phyloP scores from a whole-genome alignment of 2,888 invertebrate species.

The Drosophila anceps region DNA sequence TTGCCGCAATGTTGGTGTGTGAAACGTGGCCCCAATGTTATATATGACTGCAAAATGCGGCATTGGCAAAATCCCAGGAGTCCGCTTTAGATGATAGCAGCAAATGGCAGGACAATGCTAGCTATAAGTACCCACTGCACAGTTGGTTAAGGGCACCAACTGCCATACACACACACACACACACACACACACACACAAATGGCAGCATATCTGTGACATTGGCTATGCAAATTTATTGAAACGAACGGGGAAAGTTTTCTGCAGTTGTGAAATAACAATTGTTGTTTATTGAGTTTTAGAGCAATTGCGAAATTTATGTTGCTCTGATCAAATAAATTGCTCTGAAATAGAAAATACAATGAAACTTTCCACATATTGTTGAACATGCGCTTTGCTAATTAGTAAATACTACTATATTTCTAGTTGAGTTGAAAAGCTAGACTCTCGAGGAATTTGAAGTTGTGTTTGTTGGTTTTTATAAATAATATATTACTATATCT shows the following conservation, averaged over 20 bases:
- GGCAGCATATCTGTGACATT: too few relatives aligned
- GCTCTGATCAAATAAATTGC: not conserved
- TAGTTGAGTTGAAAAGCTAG: too few relatives aligned
- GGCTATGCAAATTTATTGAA: constrained; percentile 58
- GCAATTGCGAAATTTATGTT: constrained; percentile 6
- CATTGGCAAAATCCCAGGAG: constrained; percentile 77
- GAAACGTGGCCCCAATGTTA: constrained; percentile 38
- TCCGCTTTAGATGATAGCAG: constrained; percentile 72
- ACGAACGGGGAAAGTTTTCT: constrained; percentile 39
- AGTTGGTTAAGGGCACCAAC: constrained; percentile 16
- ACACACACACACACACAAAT: not conserved
- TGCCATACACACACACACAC: not conserved
- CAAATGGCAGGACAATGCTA: constrained; percentile 64
- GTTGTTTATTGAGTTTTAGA: constrained; percentile 14
- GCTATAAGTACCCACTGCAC: constrained; percentile 54
- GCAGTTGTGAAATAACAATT: constrained; percentile 9
- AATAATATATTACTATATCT: too few relatives aligned
- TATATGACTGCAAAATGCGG: constrained; percentile 75
- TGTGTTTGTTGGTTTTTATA: too few relatives aligned
- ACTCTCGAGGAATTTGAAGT: too few relatives aligned
- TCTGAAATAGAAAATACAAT: not conserved
- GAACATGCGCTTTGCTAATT: not conserved
- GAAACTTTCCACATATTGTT: not conserved
- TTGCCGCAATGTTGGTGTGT: constrained; percentile 61
- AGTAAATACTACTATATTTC: not conserved